Conservation (phyloP, 2,113 vertebrate species). For the Thermophis baileyi region DNA sequence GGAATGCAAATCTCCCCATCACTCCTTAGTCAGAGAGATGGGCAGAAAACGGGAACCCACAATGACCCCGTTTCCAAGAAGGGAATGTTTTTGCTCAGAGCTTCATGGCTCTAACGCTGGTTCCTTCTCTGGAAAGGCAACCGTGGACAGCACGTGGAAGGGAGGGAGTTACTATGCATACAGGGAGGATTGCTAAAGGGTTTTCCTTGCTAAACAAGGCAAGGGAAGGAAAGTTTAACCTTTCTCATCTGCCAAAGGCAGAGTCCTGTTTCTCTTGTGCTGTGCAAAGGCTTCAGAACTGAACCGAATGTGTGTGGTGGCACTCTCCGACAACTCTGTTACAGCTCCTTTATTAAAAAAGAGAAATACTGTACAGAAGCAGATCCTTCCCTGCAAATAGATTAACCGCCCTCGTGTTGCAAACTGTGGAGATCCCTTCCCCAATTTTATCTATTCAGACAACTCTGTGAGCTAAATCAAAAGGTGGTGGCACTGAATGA, state of each 20-base stretch:
- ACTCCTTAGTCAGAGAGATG: slow-evolving; percentile 8
- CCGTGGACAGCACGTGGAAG: not conserved
- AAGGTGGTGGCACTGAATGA: not conserved
- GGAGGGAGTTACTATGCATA: not conserved
- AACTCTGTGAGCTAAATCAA: not conserved
- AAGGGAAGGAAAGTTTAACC: not conserved
- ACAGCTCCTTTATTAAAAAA: not conserved
- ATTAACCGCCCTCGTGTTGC: not conserved
- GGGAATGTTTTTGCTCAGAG: slow-evolving; percentile 7
- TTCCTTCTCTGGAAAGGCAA: not conserved
- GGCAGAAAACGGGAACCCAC: not conserved
- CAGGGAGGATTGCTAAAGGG: not conserved
- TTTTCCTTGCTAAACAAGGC: slow-evolving; percentile 12
- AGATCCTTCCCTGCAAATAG: not conserved
- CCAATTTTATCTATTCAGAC: not conserved
- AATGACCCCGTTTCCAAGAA: not conserved
- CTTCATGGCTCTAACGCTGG: not conserved
- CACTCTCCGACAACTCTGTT: not conserved
- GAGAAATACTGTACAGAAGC: not conserved
- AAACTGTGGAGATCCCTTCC: not conserved
- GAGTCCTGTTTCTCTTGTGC: not conserved
- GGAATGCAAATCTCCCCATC: slow-evolving; percentile 21
- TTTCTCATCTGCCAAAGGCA: not conserved
- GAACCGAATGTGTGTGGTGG: not conserved
- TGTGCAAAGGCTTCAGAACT: not conserved